These are phyloP conservation scores for Ceuthmochares aereus DNA, from an alignment of 2,113 vertebrate genomes.

Conservation along the genomic window DNA sequence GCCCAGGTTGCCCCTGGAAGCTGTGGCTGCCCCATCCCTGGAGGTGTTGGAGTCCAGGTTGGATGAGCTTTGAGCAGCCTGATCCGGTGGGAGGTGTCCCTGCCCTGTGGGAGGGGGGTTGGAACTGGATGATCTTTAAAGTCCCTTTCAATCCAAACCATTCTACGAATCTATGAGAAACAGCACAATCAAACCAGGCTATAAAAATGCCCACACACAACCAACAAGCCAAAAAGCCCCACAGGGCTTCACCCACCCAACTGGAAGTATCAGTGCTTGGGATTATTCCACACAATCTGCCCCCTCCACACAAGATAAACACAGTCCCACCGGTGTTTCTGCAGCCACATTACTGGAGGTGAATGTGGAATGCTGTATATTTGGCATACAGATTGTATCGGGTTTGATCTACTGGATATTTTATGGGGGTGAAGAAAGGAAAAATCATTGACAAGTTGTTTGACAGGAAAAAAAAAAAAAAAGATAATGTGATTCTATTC, in stretches of 20 bases:
- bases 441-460: constrained; percentile 17
- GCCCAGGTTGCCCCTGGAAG: too few species aligned
- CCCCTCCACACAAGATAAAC: neutral
- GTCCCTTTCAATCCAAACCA: too few species aligned
- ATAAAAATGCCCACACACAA: neutral
- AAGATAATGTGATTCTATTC: neutral
- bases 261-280: neutral
- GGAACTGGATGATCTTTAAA: too few species aligned
- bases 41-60: too few species aligned
- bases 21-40: too few species aligned
- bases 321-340: neutral
- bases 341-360: neutral
- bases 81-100: too few species aligned
- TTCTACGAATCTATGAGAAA: neutral
- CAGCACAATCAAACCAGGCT: neutral
- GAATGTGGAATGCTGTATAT: neutral
- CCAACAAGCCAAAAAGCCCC: neutral
- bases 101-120: too few species aligned
- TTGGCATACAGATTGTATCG: neutral
- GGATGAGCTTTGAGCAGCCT: too few species aligned
- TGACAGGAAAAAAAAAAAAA: neutral
- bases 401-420: neutral
- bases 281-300: neutral
- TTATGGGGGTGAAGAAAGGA: constrained; percentile 11
- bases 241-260: accelerated